A percentile compares a stretch with the other conserved stretches of the same genome.
These are phyloP conservation scores for Channa maculata DNA, from an alignment of 2,113 vertebrate genomes.

Conservation along the genomic window DNA sequence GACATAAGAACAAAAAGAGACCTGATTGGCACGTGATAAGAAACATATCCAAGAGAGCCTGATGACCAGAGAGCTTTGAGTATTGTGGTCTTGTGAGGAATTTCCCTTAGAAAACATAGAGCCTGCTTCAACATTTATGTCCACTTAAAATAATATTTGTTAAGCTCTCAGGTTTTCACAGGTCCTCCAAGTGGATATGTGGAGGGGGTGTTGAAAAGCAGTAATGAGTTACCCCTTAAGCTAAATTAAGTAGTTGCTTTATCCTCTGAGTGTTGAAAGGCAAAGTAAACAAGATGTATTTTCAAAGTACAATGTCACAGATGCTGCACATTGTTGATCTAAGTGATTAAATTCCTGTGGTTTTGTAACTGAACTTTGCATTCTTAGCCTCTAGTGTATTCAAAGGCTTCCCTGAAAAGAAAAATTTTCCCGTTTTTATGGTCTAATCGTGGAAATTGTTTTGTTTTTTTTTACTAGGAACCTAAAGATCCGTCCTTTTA, in stretches of 20 bases:
- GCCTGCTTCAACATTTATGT: slow-evolving; percentile 69
- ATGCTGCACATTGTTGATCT: slow-evolving; percentile 48
- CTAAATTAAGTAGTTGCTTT: slow-evolving; percentile 63
- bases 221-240: slow-evolving; percentile 68
- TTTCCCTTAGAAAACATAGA: slow-evolving; percentile 68
- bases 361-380: slow-evolving; percentile 50
- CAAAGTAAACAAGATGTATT: slow-evolving; percentile 65
- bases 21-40: slow-evolving; percentile 67
- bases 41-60: slow-evolving; percentile 36
- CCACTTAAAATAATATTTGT: slow-evolving; percentile 80
- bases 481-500: slow-evolving; percentile 88
- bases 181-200: slow-evolving; percentile 68
- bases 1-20: slow-evolving; percentile 50
- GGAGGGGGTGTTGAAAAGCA: slow-evolving; percentile 76
- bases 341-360: slow-evolving; percentile 64
- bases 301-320: slow-evolving; percentile 60
- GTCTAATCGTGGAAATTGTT: slow-evolving; percentile 41
- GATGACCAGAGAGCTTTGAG: slow-evolving; percentile 22
- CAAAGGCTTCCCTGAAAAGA: slow-evolving; percentile 30
- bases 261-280: slow-evolving; percentile 63
- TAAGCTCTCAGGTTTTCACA: slow-evolving; percentile 76
- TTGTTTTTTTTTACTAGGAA: slow-evolving; percentile 70
- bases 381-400: slow-evolving; percentile 17
- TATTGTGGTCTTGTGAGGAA: slow-evolving; percentile 71
- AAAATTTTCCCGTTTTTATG: slow-evolving; percentile 12